Evolutionary conservation across 2,113 vertebrate genomes (phyloP), one percentile per base, ranked within the genome.

Genomic region (Cavia aperea): DNA sequence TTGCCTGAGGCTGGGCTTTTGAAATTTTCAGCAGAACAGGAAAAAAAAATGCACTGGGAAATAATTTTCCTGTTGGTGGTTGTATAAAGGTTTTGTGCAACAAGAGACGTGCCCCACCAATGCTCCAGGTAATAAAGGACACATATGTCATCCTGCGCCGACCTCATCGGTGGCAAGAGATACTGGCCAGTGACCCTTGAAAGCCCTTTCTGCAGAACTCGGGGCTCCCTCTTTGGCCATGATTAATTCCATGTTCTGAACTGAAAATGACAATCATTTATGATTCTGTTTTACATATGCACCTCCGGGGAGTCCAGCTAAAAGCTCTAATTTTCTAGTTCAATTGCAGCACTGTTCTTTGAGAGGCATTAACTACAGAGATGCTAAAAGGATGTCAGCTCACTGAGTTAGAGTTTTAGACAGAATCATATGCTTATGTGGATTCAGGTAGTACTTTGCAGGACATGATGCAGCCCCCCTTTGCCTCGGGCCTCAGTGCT

Each of bases 241-340:
- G 96, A 98, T 97, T 97, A 97, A 97, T 97, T 97, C 95, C 95
- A 81, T 96, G 96, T 96, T 97, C 97, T 94, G 97, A 97, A 97
- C 96, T 95, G 96, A 97, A 79, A 96, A 91, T 96, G 97, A 96
- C 96, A 97, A 97, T 98, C 97, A 96, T 97, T 97, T 97, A 97
- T 98, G 97, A 97, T 97, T 97, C 97, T 96, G 90, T 97, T 98
- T 98, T 97, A 97, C 96, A 96, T 97, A 96, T 91, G 94, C 95
- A 96, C 93, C 96, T 97, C 96, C 0, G 2, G 97, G 96, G 97
- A 97, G 94, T 86, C 96, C 94, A 88, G 95, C 97, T 97, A 95
- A 97, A 97, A 97, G 96, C 93, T 94, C 96, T 97, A 96, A 97
- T 98, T 98, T 98, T 98, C 97, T 97, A 97, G 92, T 96, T 95